phyloP scores from a whole-genome alignment of 2,113 vertebrate species.

The Rhipidura dahli region DNA sequence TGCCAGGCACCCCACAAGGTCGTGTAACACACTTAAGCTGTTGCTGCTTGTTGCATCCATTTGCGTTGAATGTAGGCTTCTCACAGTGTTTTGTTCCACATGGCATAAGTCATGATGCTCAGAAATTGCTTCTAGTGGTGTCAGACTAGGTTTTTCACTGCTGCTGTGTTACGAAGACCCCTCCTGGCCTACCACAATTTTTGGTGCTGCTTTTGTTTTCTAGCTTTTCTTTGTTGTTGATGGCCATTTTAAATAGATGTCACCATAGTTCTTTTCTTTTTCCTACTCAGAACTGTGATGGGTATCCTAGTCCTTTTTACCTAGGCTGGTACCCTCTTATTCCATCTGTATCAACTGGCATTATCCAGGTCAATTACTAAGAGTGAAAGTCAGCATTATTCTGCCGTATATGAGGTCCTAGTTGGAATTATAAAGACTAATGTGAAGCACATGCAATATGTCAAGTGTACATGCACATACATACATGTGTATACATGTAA shows the following conservation, averaged over 20 bases:
- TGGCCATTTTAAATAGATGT: not conserved
- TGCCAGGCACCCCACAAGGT: not conserved
- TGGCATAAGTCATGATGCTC: not conserved
- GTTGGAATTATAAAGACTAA: not conserved
- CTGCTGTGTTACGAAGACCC: not conserved
- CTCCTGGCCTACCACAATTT: not conserved
- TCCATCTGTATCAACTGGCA: not conserved
- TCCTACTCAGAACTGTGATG: not conserved
- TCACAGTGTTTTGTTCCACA: not conserved
- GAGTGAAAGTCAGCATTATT: not conserved
- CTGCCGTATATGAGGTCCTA: not conserved
- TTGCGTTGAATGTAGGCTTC: not conserved
- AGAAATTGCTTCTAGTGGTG: not conserved
- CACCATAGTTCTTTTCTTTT: not conserved
- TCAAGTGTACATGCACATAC: too few relatives aligned
- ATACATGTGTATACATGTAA: too few relatives aligned
- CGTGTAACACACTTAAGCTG: accelerated
- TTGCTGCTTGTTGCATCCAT: accelerated
- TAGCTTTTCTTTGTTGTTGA: not conserved
- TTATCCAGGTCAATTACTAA: not conserved
- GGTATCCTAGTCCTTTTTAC: not conserved
- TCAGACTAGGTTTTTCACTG: not conserved
- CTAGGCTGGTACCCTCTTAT: not conserved
- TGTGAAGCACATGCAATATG: not conserved
- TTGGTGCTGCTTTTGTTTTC: not conserved